Base-by-base conservation (phyloP, 2,797 vertebrate genomes). In the Eulemur coronatus region DNA sequence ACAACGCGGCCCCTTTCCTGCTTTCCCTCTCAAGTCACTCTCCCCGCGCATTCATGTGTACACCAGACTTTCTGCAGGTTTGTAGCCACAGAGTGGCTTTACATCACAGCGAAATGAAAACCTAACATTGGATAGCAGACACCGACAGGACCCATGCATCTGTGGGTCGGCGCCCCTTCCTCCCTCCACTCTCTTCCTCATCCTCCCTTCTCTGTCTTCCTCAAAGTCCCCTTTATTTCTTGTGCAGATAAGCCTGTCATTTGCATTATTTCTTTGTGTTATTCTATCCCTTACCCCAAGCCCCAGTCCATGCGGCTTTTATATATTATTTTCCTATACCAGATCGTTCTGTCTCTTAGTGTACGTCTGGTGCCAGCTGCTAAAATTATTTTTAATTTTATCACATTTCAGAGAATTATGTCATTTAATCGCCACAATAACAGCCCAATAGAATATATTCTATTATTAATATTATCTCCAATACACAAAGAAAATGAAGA, bases 341-440 rank as follows among this genome's bases (percentile, higher is more conserved):
- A 41, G 43, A 78, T 2, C 22, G 14, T 50, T 92, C 59, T 48
- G n/a, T 92, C 84, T 95, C 76, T 48, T 50, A 80, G 76, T 26
- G 24, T 87, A 90, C 70, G 50, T 80, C 65, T 76, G 26, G 15
- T 84, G 55, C 73, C 95, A 94, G 59, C 61, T 85, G 72, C 84
- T 41, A 76, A 55, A 85, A 73, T 81, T 88, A 81, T 76, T 92
- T 92, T 89, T 89, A 63, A 86, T 73, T 95, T 94, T 92, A 80
- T 87, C 48, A 76, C 14, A 90, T 30, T 84, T 94, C 33, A 48
- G 82, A 80, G 67, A 92, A 91, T 97, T 88, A 75, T 63, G 57
- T 97, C 90, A 90, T 87, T 94, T 90, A 95, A 90, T 65, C 81
- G 61, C 75, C 84, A 72, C 65, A 76, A 38, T 65, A 84, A 65